A percentile compares a stretch with the other conserved stretches of the same genome.
Conservation (phyloP, 92 coral and sea anemone species). For the Bergia sp. region DNA sequence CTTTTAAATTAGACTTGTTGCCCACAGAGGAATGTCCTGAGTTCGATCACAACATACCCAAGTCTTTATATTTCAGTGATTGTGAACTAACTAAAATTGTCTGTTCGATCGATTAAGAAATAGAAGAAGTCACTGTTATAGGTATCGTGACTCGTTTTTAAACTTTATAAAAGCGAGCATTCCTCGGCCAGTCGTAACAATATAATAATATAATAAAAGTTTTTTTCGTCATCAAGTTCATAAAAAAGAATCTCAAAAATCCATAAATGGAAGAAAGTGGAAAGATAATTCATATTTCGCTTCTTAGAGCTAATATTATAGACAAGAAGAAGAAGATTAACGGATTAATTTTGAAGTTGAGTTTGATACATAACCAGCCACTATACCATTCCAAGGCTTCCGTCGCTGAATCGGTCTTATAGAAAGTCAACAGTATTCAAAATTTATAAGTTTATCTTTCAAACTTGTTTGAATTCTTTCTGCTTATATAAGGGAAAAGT, state of each 20-base stretch:
- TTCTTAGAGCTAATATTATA: neutral
- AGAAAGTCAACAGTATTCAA: conserved; percentile 81
- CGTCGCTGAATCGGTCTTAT: neutral
- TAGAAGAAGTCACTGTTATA: neutral
- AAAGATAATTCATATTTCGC: neutral
- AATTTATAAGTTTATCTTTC: conserved; percentile 92
- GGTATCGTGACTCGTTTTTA: neutral
- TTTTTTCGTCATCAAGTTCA: neutral
- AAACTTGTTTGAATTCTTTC: conserved; percentile 87
- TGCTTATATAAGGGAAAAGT: conserved; percentile 72
- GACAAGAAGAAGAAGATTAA: neutral
- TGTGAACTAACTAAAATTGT: neutral
- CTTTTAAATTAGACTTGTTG: neutral
- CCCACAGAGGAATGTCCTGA: conserved; percentile 22
- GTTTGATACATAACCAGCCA: conserved; percentile 38
- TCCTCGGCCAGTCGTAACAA: neutral
- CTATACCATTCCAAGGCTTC: neutral
- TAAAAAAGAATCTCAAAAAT: neutral
- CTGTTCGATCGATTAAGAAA: neutral
- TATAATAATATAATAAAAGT: neutral
- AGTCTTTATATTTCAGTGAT: neutral
- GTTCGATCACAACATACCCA: neutral
- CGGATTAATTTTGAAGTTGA: neutral
- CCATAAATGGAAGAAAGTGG: neutral
- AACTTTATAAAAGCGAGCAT: neutral